A percentile compares a stretch with the other conserved stretches of the same genome.
These are phyloP conservation scores for Myocastor coypus DNA, from an alignment of 2,113 vertebrate species.

Conservation along the genomic window DNA sequence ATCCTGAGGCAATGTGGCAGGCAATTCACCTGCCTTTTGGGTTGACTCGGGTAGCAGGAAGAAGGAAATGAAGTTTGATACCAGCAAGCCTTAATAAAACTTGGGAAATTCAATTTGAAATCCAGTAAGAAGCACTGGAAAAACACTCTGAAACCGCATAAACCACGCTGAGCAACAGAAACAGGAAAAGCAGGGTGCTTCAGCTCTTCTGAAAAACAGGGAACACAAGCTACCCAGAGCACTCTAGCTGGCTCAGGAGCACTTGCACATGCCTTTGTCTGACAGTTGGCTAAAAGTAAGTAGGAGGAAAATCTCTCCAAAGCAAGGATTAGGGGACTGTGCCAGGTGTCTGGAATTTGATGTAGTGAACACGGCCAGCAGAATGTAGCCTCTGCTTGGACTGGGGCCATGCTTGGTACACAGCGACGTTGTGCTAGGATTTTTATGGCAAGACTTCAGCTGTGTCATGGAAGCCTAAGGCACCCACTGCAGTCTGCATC, in stretches of 20 bases:
- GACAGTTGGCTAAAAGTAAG: not conserved
- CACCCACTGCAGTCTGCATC: too few species aligned
- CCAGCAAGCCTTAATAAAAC: conserved; percentile 8
- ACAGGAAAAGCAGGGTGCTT: not conserved
- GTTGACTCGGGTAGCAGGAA: not conserved
- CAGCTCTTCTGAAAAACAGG: not conserved
- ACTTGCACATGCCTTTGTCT: not conserved
- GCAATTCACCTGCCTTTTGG: not conserved
- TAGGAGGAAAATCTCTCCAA: not conserved
- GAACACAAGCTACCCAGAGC: not conserved
- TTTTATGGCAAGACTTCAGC: not conserved
- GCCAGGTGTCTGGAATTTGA: not conserved
- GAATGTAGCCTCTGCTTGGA: not conserved
- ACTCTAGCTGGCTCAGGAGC: not conserved
- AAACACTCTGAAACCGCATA: not conserved
- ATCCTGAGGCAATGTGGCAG: rapidly evolving
- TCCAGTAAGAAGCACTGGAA: not conserved
- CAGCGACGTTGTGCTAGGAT: not conserved
- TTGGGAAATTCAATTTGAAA: conserved; percentile 49
- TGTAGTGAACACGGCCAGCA: not conserved
- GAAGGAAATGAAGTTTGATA: not conserved
- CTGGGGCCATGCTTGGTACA: not conserved
- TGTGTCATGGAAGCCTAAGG: not conserved
- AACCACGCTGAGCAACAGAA: not conserved
- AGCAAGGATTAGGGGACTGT: not conserved